Percentiles rank a stretch among this genome's conserved stretches.
phyloP scores from a whole-genome alignment of 2,888 invertebrate species.

The Acanthopleura granulata region DNA sequence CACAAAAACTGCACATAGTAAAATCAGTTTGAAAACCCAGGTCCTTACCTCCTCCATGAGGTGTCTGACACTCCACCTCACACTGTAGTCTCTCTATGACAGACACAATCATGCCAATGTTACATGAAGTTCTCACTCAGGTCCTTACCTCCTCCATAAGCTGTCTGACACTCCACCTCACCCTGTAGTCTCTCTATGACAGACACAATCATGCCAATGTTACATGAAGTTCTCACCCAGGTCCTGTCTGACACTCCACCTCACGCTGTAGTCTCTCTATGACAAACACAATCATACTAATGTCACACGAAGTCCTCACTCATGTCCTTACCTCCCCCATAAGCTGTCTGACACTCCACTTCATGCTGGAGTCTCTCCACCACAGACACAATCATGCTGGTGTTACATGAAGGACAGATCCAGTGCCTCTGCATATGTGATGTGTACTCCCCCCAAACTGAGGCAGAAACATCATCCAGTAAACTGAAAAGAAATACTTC shows the following conservation, averaged over 20 bases:
- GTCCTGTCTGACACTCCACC: constrained; percentile 69
- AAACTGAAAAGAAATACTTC: constrained; percentile 71
- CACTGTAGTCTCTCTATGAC: too few species aligned
- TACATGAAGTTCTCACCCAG: background rate
- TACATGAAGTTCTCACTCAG: too few species aligned
- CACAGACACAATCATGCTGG: constrained; percentile 76
- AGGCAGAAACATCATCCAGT: constrained; percentile 54
- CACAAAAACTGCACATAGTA: too few species aligned
- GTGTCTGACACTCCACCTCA: too few species aligned
- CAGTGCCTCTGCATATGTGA: constrained; percentile 76
- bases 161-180: too few species aligned
- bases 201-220: too few species aligned
- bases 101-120: too few species aligned
- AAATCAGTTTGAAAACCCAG: too few species aligned
- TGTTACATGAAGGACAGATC: constrained; percentile 80
- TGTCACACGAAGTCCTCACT: constrained; percentile 73
- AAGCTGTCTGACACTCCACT: constrained; percentile 69
- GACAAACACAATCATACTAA: constrained; percentile 76
- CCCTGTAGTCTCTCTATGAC: too few species aligned
- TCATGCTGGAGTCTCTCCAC: constrained; percentile 84
- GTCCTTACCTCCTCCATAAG: too few species aligned
- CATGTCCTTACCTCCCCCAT: background rate
- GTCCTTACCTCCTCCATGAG: too few species aligned
- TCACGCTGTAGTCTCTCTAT: constrained; percentile 84
- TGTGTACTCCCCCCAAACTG: constrained; percentile 58